phyloP scores from a whole-genome alignment of 1,140 invertebrate species.

The Diorhabda carinulata region DNA sequence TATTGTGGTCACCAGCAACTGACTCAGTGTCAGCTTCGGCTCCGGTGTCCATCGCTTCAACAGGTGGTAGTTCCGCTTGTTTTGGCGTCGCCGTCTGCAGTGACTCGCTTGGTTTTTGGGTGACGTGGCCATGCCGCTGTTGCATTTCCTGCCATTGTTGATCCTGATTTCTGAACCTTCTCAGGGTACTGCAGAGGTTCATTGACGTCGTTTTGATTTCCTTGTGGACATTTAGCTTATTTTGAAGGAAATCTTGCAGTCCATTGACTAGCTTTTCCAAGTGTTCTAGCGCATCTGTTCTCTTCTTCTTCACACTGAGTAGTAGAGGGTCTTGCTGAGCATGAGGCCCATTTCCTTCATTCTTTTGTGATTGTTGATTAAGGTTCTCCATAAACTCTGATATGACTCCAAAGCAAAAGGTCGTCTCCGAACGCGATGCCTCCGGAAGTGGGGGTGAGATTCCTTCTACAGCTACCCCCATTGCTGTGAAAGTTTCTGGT shows the following conservation, averaged over 20 bases:
- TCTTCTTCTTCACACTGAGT: slow-evolving; percentile 9
- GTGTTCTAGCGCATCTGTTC: not conserved
- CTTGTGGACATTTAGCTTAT: no score
- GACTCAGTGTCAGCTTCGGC: not conserved
- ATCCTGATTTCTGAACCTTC: no score
- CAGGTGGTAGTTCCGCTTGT: not conserved
- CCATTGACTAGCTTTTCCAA: slow-evolving; percentile 3
- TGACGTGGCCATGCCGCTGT: not conserved
- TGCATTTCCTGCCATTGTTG: no score
- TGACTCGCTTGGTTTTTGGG: slow-evolving; percentile 1
- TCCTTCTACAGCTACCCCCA: not conserved
- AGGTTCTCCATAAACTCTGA: not conserved
- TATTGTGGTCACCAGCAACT: not conserved
- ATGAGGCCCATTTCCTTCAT: not conserved
- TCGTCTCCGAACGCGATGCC: no score
- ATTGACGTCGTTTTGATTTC: no score
- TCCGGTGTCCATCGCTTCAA: slow-evolving; percentile 7
- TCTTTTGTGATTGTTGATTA: not conserved
- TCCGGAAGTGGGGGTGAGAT: not conserved
- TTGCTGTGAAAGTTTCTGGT: not conserved
- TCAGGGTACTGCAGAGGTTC: no score
- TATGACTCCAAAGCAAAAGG: not conserved
- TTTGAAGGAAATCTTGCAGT: no score
- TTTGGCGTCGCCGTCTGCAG: not conserved
- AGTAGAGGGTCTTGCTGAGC: slow-evolving; percentile 2